Percentiles rank a stretch among this genome's conserved stretches.
Evolutionary conservation across 1,140 invertebrate species (phyloP).

Genomic region (Lepidostoma basale): DNA sequence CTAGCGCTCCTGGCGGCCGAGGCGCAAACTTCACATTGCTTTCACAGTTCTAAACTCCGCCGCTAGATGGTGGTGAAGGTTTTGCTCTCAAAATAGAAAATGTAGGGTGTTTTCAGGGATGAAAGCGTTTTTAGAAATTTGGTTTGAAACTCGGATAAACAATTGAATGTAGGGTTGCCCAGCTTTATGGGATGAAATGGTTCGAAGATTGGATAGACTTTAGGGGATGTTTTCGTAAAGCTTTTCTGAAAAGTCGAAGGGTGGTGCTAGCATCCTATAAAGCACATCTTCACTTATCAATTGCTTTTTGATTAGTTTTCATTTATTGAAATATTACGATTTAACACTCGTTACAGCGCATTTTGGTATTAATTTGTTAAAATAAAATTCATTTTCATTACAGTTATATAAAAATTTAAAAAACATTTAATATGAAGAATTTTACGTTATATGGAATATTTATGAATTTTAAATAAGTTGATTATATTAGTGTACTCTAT

Average conservation of each 20-base stretch:
- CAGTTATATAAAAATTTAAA: too few relatives aligned
- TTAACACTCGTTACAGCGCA: too few relatives aligned
- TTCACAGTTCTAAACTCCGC: constrained; percentile 12
- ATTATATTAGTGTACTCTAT: too few relatives aligned
- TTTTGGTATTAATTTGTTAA: too few relatives aligned
- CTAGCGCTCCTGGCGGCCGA: constrained; percentile 37
- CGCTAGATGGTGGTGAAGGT: constrained; percentile 41
- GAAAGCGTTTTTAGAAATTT: constrained; percentile 15
- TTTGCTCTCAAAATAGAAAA: constrained; percentile 10
- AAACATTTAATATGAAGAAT: too few relatives aligned
- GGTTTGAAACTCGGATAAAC: constrained; percentile 36
- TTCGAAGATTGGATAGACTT: constrained; percentile 4
- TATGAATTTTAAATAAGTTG: too few relatives aligned
- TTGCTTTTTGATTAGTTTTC: too few relatives aligned
- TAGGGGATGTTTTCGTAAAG: constrained; percentile 1
- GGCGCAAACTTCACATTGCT: constrained; percentile 30
- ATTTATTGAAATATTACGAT: too few relatives aligned
- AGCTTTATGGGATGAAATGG: constrained; percentile 30
- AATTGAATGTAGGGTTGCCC: neutral
- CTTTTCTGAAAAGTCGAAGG: constrained; percentile 18
- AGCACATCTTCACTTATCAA: too few relatives aligned
- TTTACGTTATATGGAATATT: too few relatives aligned
- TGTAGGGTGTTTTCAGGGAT: constrained; percentile 24
- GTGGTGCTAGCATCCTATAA: constrained; percentile 29
- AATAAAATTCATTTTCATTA: too few relatives aligned